Conservation (phyloP, 2,797 vertebrate species). For the Amphiprion clarkii region DNA sequence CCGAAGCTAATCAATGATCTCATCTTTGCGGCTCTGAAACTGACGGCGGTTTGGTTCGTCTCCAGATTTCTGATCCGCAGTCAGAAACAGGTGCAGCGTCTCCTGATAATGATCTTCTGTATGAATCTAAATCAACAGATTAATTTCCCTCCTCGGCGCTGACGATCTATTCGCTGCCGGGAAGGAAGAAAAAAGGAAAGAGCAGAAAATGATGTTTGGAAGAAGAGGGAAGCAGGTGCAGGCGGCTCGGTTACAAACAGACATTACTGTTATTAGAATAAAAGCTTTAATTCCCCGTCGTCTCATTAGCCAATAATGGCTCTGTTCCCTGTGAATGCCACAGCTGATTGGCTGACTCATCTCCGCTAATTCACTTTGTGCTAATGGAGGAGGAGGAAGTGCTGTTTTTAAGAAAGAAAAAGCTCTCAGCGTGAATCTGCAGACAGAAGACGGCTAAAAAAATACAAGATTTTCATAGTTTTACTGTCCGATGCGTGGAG, state of each 20-base stretch:
- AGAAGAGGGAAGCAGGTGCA: conserved; percentile 70
- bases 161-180: conserved; percentile 31
- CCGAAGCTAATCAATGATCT: conserved; percentile 25
- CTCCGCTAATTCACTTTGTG: conserved; percentile 74
- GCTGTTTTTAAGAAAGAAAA: conserved; percentile 40
- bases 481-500: background rate
- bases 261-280: conserved; percentile 71
- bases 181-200: background rate
- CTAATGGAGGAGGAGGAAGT: conserved; percentile 55
- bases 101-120: conserved; percentile 51
- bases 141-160: conserved; percentile 50
- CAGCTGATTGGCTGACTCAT: conserved; percentile 76
- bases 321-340: conserved; percentile 61
- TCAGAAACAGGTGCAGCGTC: conserved; percentile 61
- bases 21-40: background rate
- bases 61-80: conserved; percentile 22
- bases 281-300: conserved; percentile 73
- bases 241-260: conserved; percentile 65
- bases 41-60: conserved; percentile 20
- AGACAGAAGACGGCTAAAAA: conserved; percentile 5
- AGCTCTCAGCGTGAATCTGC: conserved; percentile 43
- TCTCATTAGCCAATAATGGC: conserved; percentile 77
- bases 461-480: conserved; percentile 16
- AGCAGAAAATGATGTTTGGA: conserved; percentile 40
- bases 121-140: conserved; percentile 62